Base-by-base conservation (phyloP, 2,797 vertebrate species). In the Pseudopleuronectes americanus region DNA sequence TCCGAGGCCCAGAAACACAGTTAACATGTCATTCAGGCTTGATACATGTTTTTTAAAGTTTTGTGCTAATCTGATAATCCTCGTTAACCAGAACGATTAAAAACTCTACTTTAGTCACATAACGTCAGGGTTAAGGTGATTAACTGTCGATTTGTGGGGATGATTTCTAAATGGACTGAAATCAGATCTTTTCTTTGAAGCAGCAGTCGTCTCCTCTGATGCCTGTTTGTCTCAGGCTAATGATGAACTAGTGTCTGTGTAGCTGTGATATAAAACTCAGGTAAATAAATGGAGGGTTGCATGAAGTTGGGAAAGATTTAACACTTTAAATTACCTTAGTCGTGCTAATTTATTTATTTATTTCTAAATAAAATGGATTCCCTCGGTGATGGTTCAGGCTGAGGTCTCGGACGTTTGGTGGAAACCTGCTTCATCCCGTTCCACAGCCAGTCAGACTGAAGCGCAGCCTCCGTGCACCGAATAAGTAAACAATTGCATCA, bases 401-500 rank as follows among this genome's bases (percentile, higher is more conserved):
- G 28, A 31, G 12, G 36, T 38, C 12, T 38, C 10, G 36, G 12
- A 12, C 36, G 36, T 38, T 21, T 38, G 6, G 19, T 28, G 19
- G 19, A 69, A 75, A 59, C 63, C 31, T 2, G 67, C 51, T 54
- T 79, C 19, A 51, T 80, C 71, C 19, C 45, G 61, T 76, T 54
- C 10, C 60, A 71, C 21, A 33, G 73, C 57, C 66, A 57, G 57
- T 33, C 71, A 55, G 76, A 77, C 49, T 19, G 16, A 31, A 84
- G 89, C 84, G 82, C 90, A 87, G 87, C 84, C 90, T 69, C 84
- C 59, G 89, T 87, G 86, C 86, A 84, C 84, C 89, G 95, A 95
- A 95, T 95, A 94, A 95, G 96, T 96, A 95, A 96, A 96, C 94
- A 96, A 95, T 95, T 96, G 94, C 95, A 92, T 95, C 95, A 96